Percentiles rank a stretch among this genome's conserved stretches.
These are phyloP conservation scores for Drosophila pallidifrons DNA, from an alignment of 1,140 invertebrate genomes.

Conservation along the genomic window DNA sequence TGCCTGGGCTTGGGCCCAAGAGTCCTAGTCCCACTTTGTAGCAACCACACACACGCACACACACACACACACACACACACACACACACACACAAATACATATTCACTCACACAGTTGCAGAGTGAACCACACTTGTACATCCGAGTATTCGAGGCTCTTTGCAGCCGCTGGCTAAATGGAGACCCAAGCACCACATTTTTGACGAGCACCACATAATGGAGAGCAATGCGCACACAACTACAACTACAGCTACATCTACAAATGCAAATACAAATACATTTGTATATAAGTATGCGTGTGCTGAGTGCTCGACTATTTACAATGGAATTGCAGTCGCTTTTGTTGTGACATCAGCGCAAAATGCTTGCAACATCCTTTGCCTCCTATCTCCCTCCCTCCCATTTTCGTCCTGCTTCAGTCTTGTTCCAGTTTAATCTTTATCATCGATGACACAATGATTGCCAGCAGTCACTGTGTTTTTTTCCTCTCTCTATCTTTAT, in stretches of 20 bases:
- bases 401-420: background rate
- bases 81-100: conserved; percentile 31
- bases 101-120: conserved; percentile 21
- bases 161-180: conserved; percentile 61
- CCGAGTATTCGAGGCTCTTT: conserved; percentile 20
- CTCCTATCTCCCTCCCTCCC: background rate
- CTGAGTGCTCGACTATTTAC: conserved; percentile 74
- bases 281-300: conserved; percentile 9
- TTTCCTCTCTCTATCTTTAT: conserved; percentile 11
- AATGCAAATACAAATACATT: conserved; percentile 31
- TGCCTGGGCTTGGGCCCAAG: conserved; percentile 13
- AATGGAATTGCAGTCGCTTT: conserved; percentile 78
- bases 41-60: conserved; percentile 56
- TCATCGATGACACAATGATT: conserved; percentile 80
- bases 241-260: no score
- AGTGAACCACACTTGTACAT: conserved; percentile 12
- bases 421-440: conserved; percentile 64
- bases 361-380: background rate
- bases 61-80: conserved; percentile 34
- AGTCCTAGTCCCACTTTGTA: conserved; percentile 68
- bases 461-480: conserved; percentile 58
- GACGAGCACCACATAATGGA: conserved; percentile 74
- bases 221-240: conserved; percentile 54
- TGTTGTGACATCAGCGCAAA: conserved; percentile 35
- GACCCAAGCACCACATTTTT: conserved; percentile 67